Evolutionary conservation across 2,888 invertebrate genomes (phyloP).

Genomic region (Arctia plantaginis): DNA sequence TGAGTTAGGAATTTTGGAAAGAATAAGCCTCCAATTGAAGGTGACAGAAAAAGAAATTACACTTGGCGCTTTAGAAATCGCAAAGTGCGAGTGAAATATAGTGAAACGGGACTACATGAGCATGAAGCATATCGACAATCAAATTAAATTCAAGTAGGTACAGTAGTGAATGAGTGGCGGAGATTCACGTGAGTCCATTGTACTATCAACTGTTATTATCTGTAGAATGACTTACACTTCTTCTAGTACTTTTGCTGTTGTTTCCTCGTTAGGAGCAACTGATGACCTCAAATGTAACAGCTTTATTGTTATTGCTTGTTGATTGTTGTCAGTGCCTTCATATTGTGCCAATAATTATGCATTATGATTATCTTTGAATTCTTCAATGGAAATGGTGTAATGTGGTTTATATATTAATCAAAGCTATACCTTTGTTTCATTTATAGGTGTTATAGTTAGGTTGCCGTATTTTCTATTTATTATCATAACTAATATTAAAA

Average conservation of each 20-base stretch:
- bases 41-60: conserved; percentile 70
- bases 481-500: not conserved
- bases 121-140: conserved; percentile 81
- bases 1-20: conserved; percentile 30
- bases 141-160: conserved; percentile 79
- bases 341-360: not conserved
- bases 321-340: conserved; percentile 17
- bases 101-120: conserved; percentile 77
- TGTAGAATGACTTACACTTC: conserved; percentile 31
- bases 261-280: conserved; percentile 24
- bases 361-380: not conserved
- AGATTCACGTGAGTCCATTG: conserved; percentile 44
- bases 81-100: conserved; percentile 74
- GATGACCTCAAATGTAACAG: conserved; percentile 26
- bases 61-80: conserved; percentile 72
- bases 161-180: conserved; percentile 57
- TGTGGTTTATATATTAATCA: not conserved
- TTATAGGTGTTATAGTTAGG: not conserved
- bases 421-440: not conserved
- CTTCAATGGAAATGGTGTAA: not conserved
- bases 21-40: conserved; percentile 40
- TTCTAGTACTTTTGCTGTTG: conserved; percentile 21
- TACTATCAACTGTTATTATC: conserved; percentile 31
- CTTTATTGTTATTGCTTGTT: conserved; percentile 27
- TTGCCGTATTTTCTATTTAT: not conserved